These are phyloP conservation scores for Steinernema feltiae DNA, from an alignment of 1,140 invertebrate species.

Conservation along the genomic window DNA sequence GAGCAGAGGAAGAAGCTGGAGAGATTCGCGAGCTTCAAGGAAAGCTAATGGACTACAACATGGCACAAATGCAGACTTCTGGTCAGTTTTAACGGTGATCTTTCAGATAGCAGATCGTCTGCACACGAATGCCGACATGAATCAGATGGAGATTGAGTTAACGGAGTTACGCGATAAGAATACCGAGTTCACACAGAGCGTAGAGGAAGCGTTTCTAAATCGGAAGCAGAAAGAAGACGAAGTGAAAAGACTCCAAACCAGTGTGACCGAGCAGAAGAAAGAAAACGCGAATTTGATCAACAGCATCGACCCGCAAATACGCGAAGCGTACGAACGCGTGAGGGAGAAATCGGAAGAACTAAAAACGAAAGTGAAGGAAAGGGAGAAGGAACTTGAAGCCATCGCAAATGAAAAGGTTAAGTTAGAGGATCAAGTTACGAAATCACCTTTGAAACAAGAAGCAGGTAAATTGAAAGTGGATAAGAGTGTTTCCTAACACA, in stretches of 20 bases:
- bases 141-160: constrained; percentile 6
- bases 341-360: not conserved
- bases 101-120: not conserved
- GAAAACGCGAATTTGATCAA: not conserved
- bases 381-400: not conserved
- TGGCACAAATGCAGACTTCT: not conserved
- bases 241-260: not conserved
- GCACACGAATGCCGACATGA: not conserved
- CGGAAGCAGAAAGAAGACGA: not conserved
- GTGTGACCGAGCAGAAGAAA: not conserved
- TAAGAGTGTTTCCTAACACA: not conserved
- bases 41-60: not conserved
- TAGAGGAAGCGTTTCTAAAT: not conserved
- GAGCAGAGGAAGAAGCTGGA: not conserved
- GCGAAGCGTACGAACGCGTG: not conserved
- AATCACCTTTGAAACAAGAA: not conserved
- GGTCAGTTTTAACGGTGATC: not conserved
- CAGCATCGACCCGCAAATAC: not conserved
- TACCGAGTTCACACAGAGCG: not conserved
- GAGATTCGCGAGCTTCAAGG: not conserved
- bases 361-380: not conserved
- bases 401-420: not conserved
- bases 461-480: not conserved
- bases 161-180: not conserved
- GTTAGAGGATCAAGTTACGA: not conserved